phyloP scores from a whole-genome alignment of 2,888 invertebrate genomes.

The Amblyjoppa fuscipennis region DNA sequence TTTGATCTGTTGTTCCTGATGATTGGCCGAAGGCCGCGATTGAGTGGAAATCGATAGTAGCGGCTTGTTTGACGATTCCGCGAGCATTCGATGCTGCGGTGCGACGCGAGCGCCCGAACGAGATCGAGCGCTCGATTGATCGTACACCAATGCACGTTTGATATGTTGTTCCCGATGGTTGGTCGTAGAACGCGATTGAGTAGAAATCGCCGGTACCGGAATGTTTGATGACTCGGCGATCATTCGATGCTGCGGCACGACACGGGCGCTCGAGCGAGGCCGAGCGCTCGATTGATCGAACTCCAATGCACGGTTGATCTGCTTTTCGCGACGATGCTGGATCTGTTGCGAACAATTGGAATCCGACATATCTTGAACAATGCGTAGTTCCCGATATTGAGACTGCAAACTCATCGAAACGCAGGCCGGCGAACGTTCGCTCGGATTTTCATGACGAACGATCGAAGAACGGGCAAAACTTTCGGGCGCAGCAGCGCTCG shows the following conservation, averaged over 20 bases:
- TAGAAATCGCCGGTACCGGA: no score
- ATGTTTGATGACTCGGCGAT: background rate
- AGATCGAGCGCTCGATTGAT: background rate
- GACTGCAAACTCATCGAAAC: background rate
- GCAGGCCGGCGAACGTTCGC: no score
- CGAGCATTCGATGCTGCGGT: background rate
- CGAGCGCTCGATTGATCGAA: background rate
- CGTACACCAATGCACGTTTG: conserved; percentile 10
- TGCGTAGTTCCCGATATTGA: background rate
- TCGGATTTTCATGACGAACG: background rate
- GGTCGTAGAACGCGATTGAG: background rate
- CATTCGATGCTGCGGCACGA: background rate
- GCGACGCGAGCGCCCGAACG: background rate
- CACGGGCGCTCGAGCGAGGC: background rate
- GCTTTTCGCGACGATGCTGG: background rate
- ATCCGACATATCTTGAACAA: background rate
- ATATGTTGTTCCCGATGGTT: background rate
- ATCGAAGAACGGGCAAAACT: background rate
- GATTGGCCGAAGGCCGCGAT: background rate
- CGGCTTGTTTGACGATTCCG: background rate
- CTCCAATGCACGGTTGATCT: background rate
- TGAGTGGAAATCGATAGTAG: background rate
- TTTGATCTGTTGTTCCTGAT: background rate
- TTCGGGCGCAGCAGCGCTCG: background rate
- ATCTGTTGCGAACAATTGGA: background rate